Base-by-base conservation (phyloP, 2,113 vertebrate species). In the Montifringilla adamsi region DNA sequence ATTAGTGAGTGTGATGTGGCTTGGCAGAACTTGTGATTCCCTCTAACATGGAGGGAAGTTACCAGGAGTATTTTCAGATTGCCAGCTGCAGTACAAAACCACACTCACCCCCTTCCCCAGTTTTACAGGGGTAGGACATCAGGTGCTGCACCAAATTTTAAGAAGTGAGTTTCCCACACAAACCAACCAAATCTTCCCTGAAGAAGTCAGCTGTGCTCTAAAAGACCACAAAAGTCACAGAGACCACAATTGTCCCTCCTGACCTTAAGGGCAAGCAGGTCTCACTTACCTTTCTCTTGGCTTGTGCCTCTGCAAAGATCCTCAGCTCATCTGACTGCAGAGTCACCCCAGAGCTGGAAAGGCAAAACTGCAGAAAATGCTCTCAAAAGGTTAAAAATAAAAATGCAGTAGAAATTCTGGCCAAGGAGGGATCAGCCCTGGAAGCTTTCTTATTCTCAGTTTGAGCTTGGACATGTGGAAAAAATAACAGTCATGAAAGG, bases 381-480 rank as follows among this genome's bases (percentile, higher is more conserved):
- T 88, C 85, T 90, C 64, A 74, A 84, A 91, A 92, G 79, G 85
- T 95, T 94, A 93, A 95, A 93, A 88, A 88, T 50, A 93, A 94
- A 84, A 94, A 93, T 77, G 47, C 6, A 9, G 3, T 52, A 68
- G 79, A 90, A 92, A 81, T 49, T 35, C 82, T 68, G 31, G 83
- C 95, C 90, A 95, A 92, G 76, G 9, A 67, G 44, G 68, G 73
- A 88, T 91, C 75, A 74, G 47, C 73, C 44, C 68, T 96, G 88
- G 76, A 88, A 96, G 79, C 64, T 52, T 74, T 84, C 85, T 95
- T 39, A 88, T 84, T 93, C 93, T 94, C 60, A 46, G 56, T 84
- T 86, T 89, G 87, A 95, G 70, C 59, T 90, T 86, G 87, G 92
- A 96, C 92, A 90, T 90, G 87, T 94, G 94, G 94, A 80, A 95